phyloP scores from a whole-genome alignment of 2,888 invertebrate genomes.

The Cyrtodaria siliqua region DNA sequence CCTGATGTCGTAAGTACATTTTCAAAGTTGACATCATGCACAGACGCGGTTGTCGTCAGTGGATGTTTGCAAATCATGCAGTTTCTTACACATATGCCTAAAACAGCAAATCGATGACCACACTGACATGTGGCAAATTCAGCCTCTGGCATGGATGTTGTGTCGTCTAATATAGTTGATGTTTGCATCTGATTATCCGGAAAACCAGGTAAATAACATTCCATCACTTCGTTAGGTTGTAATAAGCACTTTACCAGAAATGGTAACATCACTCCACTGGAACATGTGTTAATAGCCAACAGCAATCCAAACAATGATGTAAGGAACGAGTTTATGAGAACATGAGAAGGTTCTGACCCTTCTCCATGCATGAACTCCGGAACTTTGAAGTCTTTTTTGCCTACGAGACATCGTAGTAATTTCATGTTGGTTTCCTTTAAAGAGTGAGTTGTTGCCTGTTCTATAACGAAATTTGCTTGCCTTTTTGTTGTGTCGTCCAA shows the following conservation, averaged over 20 bases:
- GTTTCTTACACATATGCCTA: too few species aligned
- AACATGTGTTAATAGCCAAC: neutral
- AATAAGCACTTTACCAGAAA: conserved; percentile 16
- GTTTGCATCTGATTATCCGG: neutral
- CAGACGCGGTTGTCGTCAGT: neutral
- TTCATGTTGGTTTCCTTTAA: neutral
- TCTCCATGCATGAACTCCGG: conserved; percentile 18
- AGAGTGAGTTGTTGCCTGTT: neutral
- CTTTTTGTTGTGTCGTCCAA: conserved; percentile 22
- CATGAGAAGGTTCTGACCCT: conserved; percentile 17
- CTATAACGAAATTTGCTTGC: conserved; percentile 9
- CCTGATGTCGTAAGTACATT: neutral
- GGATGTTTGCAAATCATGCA: neutral
- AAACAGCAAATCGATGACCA: too few species aligned
- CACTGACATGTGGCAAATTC: neutral
- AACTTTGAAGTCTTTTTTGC: conserved; percentile 32
- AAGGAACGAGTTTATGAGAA: conserved; percentile 17
- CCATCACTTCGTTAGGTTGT: neutral
- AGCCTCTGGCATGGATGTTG: neutral
- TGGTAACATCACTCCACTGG: neutral
- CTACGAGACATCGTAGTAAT: conserved; percentile 32
- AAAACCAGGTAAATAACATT: conserved; percentile 16
- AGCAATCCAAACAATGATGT: conserved; percentile 12
- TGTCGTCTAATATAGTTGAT: neutral
- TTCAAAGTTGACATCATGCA: too few species aligned